Conservation (phyloP, 2,888 invertebrate species). For the Microdon myrmicae region DNA sequence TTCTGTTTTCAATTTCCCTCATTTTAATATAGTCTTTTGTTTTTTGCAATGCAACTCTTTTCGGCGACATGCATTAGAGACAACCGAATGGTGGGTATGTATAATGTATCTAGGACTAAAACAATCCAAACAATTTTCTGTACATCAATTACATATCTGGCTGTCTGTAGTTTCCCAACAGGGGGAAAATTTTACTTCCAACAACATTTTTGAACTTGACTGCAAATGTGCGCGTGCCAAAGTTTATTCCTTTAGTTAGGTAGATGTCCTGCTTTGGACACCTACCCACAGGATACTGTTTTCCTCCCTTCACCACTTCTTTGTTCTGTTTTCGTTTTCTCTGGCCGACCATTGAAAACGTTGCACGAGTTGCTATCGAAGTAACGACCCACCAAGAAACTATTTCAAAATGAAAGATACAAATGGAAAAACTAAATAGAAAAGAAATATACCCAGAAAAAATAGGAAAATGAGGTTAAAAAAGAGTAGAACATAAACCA, state of each 20-base stretch:
- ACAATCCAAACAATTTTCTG: slow-evolving; percentile 1
- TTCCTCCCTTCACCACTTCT: neutral
- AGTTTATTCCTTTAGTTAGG: slow-evolving; percentile 17
- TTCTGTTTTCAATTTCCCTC: no score
- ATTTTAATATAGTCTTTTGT: no score
- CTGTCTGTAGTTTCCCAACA: slow-evolving; percentile 14
- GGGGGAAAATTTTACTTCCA: slow-evolving; percentile 15
- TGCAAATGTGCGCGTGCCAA: neutral
- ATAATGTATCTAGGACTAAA: no score
- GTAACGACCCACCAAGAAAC: slow-evolving; percentile 8
- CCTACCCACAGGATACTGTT: no score
- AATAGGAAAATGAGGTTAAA: neutral
- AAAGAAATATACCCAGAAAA: slow-evolving; percentile 7
- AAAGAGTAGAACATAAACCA: slow-evolving; percentile 10
- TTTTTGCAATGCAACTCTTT: no score
- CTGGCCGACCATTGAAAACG: neutral
- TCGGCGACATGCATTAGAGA: no score
- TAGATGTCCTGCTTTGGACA: slow-evolving; percentile 21
- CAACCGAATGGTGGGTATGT: no score
- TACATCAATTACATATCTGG: slow-evolving; percentile 27
- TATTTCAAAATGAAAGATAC: no score
- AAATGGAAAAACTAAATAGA: neutral
- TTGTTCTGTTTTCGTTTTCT: neutral
- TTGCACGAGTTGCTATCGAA: no score
- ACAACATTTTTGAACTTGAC: neutral